Base-by-base conservation (phyloP, 2,888 invertebrate species). In the Doris montereyensis region DNA sequence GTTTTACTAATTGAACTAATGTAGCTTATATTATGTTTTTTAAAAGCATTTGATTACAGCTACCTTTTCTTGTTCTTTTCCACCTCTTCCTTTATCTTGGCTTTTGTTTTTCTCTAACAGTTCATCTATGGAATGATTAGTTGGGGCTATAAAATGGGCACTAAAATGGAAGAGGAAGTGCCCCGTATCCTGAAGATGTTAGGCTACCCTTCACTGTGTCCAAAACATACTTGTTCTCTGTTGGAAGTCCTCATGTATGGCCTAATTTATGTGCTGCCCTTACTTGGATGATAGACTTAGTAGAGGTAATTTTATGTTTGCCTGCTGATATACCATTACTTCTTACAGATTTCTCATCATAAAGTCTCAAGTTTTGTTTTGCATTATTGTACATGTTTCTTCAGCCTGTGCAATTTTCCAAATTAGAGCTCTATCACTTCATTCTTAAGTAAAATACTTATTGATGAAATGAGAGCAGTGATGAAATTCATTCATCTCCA, bases 231-330 rank as follows among this genome's bases (percentile, higher is more conserved):
- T 86, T 90, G 88, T 88, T 84, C 76, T 84, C 90, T 24, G 83
- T 89, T 0, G 90, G 90, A 41, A 87, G 85, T 72, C 88, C 88
- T 17, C 90, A 90, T 81, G 88, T 87, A 26, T 90, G 90, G 90
- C 90, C 89, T 3, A 75, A 85, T 58, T 80, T 90, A 21, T 81
- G 90, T 57, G 89, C 86, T 2, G 88, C 88, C 13, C 86, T 90
- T 24, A 83, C 80, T 41, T 90, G 88, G 86, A 84, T 90, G 5
- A 77, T 87, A 21, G 87, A 88, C 10, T 72, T 84, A 2, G 81
- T 88, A 10, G 81, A 86, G 86, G 89, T 89, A 81, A 70, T 82
- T 75, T 58, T 10, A 17, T 21, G n/a, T n/a, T n/a, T n/a, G n/a
- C n/a, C n/a, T n/a, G n/a, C n/a, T n/a, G n/a, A n/a, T n/a, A n/a